Conservation (phyloP, 2,113 vertebrate species). For the Stictonetta naevosa region DNA sequence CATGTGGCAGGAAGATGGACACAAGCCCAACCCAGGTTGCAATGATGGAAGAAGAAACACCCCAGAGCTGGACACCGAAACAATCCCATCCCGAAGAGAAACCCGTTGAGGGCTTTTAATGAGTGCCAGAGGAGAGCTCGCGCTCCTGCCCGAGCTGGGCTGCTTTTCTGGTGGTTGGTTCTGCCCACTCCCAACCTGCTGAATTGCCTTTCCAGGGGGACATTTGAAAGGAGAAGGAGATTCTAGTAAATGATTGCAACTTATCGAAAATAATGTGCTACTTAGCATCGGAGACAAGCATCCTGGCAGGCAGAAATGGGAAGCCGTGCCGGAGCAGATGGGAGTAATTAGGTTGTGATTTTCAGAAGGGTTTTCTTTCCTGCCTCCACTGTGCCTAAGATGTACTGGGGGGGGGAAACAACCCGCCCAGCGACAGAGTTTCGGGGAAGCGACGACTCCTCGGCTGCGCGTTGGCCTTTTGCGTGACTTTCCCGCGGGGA, state of each 20-base stretch:
- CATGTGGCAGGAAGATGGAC: background rate
- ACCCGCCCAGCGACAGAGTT: background rate
- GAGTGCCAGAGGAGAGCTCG: background rate
- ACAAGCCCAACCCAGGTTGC: fast-evolving
- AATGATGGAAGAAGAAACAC: background rate
- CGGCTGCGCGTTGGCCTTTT: background rate
- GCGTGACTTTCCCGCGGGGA: background rate
- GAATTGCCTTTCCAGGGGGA: conserved; percentile 71
- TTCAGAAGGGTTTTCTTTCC: conserved; percentile 72
- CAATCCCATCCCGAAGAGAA: background rate
- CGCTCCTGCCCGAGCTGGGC: background rate
- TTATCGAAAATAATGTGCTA: conserved; percentile 81
- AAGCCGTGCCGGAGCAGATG: conserved; percentile 77
- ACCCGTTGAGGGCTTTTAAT: background rate
- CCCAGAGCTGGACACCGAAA: background rate
- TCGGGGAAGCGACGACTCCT: background rate
- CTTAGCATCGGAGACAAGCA: conserved; percentile 76
- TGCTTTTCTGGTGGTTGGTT: background rate
- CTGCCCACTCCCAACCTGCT: conserved; percentile 35
- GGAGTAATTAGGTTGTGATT: conserved; percentile 79
- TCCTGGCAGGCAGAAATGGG: conserved; percentile 78
- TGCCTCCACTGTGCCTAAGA: conserved; percentile 59
- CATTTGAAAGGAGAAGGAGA: conserved; percentile 75
- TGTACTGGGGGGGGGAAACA: background rate
- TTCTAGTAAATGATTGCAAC: conserved; percentile 79